Percentiles rank a stretch among this genome's conserved stretches.
Evolutionary conservation across 2,797 vertebrate species (phyloP).

Genomic region (Cyprinella venusta): DNA sequence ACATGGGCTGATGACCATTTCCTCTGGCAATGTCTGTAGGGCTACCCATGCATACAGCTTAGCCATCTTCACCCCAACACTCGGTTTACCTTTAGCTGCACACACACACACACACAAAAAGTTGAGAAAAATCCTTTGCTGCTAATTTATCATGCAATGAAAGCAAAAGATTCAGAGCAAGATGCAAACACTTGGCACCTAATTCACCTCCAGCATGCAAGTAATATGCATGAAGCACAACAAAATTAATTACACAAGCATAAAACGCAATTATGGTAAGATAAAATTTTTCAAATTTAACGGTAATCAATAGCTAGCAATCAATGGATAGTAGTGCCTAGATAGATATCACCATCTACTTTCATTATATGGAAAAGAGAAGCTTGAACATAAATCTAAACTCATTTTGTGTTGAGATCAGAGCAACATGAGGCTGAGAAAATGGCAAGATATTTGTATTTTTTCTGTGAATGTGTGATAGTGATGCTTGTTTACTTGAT

Average conservation of each 20-base stretch:
- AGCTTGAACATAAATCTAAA: neutral
- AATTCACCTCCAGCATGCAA: constrained; percentile 21
- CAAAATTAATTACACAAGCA: neutral
- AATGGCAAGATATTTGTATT: neutral
- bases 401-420: neutral
- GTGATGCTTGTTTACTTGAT: neutral
- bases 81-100: constrained; percentile 93
- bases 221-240: constrained; percentile 4
- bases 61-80: constrained; percentile 91
- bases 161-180: neutral
- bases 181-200: neutral
- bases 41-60: constrained; percentile 99
- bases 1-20: constrained; percentile 99
- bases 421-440: neutral
- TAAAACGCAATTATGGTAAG: neutral
- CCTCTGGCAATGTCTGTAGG: constrained; percentile 95
- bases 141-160: neutral
- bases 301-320: neutral
- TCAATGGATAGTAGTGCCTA: neutral
- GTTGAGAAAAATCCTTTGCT: neutral
- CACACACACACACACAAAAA: constrained; percentile 1
- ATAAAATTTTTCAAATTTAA: neutral
- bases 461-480: neutral
- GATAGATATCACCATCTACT: neutral
- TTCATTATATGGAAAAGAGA: neutral